These are phyloP conservation scores for Hypotaenidia philippensis DNA, from an alignment of 2,797 vertebrate genomes.

Conservation along the genomic window DNA sequence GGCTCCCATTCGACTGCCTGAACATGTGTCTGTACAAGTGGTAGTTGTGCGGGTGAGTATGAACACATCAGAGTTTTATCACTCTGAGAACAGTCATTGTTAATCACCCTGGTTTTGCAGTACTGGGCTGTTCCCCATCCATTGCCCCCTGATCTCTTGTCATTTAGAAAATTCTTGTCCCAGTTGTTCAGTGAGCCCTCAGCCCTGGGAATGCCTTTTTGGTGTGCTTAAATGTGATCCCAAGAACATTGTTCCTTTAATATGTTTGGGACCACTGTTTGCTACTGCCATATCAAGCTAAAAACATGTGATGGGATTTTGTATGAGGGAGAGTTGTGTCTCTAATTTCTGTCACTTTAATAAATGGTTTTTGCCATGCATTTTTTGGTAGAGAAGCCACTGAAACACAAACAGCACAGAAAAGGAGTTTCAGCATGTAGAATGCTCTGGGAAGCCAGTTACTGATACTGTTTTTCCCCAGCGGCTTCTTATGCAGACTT, in stretches of 20 bases:
- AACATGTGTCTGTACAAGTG: slow-evolving; percentile 92
- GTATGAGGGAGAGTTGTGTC: neutral
- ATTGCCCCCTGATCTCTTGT: rapidly evolving
- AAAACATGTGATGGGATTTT: neutral
- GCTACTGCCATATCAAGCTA: neutral
- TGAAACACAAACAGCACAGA: neutral
- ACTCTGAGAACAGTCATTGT: too few species aligned
- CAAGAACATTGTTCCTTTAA: rapidly evolving
- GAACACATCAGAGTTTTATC: neutral
- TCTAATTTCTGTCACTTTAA: neutral
- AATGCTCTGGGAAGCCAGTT: neutral
- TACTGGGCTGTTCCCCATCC: neutral
- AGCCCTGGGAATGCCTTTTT: neutral
- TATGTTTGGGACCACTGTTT: neutral
- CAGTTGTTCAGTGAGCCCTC: neutral
- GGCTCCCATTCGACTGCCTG: slow-evolving; percentile 92
- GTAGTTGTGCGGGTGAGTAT: slow-evolving; percentile 91
- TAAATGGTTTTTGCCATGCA: neutral
- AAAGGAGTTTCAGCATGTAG: neutral
- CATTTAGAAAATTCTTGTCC: neutral
- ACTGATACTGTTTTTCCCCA: neutral
- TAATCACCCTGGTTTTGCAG: neutral
- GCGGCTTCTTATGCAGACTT: neutral
- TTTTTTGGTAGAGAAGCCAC: neutral
- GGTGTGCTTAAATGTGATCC: neutral